phyloP scores from a whole-genome alignment of 1,140 invertebrate species.

The Dermatophagoides farinae region DNA sequence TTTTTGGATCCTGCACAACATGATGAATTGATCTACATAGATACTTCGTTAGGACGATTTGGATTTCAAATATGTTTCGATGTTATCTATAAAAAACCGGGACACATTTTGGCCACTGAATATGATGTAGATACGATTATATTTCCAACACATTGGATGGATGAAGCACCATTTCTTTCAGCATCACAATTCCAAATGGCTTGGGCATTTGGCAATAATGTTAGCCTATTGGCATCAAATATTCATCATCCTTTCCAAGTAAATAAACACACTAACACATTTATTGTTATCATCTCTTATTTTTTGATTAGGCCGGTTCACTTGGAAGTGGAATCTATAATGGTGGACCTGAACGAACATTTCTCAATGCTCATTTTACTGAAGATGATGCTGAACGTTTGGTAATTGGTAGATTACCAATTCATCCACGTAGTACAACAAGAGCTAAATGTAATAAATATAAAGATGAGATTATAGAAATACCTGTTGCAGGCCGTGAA shows the following conservation, averaged over 20 bases:
- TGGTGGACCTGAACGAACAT: neutral
- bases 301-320: slow-evolving; percentile 18
- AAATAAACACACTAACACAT: too few species aligned
- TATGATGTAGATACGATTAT: slow-evolving; percentile 41
- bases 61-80: slow-evolving; percentile 55
- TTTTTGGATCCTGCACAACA: slow-evolving; percentile 30
- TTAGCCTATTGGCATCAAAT: slow-evolving; percentile 36
- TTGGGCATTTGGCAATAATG: slow-evolving; percentile 32
- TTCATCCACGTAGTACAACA: neutral
- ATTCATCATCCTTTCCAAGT: slow-evolving; percentile 24
- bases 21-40: slow-evolving; percentile 36
- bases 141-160: slow-evolving; percentile 47
- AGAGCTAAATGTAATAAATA: neutral
- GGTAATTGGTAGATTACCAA: neutral
- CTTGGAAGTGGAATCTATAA: slow-evolving; percentile 18
- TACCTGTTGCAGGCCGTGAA: neutral
- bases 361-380: neutral
- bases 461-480: neutral
- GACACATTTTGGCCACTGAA: slow-evolving; percentile 29
- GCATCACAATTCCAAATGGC: slow-evolving; percentile 31
- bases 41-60: slow-evolving; percentile 35
- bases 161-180: slow-evolving; percentile 42
- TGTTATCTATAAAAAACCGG: slow-evolving; percentile 41
- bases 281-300: too few species aligned
- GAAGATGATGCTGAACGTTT: neutral